Evolutionary conservation across 1,140 invertebrate genomes (phyloP), one percentile per base, ranked within the genome.

Genomic region (Achroia grisella): DNA sequence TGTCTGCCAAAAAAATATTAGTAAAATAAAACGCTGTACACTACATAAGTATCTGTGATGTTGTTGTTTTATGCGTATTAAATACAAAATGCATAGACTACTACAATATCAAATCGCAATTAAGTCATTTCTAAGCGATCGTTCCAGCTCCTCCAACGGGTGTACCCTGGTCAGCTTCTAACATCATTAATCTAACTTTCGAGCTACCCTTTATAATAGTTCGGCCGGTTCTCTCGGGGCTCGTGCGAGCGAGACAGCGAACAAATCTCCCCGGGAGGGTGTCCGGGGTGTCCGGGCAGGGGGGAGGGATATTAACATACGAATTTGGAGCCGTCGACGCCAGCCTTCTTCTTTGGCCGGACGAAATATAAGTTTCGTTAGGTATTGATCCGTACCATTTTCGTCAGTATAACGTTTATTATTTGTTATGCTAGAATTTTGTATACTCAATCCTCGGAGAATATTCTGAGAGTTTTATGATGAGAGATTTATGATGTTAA

Each of bases 151-250:
- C 41, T 4, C 59, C 41, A 48, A 35, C 46, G 48, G 17, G 39
- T 60, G 66, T 79, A 71, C 76, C 14, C 58, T 76, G 74, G 76
- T 78, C 79, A 78, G 79, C 71, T 83, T 54, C 79, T 81, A 83
- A 83, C 79, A 83, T 83, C 79, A 83, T 83, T 83, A 83, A 83
- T 83, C 79, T 83, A 83, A 83, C 79, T 83, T 83, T 83, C 79
- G 79, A 73, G 76, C 79, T 83, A 79, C 77, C 79, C 79, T 81
- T 80, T 81, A 83, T 80, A 83, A 83, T 83, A 80, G 79, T 83
- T 83, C 68, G 70, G 69, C 65, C 63, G 54, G 34, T 30, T 30
- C 23, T 34, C 47, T n/a, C 36, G 8, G 36, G n/a, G 34, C 23
- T 34, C 47, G 8, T 32, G 8, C 32, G n/a, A 44, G 10, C 15